Base-by-base conservation (phyloP, 2,888 invertebrate genomes). In the Clivina fossor region DNA sequence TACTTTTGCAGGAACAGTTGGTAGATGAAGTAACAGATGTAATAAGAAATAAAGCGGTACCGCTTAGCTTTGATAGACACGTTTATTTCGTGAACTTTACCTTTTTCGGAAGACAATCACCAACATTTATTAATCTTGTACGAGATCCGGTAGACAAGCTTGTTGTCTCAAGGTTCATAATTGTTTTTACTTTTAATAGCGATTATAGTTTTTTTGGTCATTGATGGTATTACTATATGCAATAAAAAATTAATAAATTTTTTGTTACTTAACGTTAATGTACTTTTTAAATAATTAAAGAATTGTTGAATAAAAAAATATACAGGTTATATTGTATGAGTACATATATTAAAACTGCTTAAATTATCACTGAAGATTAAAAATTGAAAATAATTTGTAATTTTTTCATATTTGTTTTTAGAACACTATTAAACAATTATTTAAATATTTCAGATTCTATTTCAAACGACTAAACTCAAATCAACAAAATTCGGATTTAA, bases 61-160 rank as follows among this genome's bases (percentile, higher is more conserved):
- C 82, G 15, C 67, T 82, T 58, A 79, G 79, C 63, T 82, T 83
- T 64, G 82, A 84, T 64, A 73, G 79, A 15, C 79, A 80, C 63
- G 72, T 81, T 1, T 78, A 79, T 64, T 84, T 82, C 65, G 69
- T 82, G 11, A 82, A 84, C 69, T 83, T 84, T 67, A 78, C 80
- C 2, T 66, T 72, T 32, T 81, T 76, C 62, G 80, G 77, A 26
- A 74, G 74, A 51, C 80, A 80, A 63, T 77, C 79, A 11, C 83
- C 83, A 2, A 78, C 78, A 11, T 83, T 78, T 67, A 74, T 84
- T 57, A 82, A 81, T 63, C 63, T 84, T 37, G 76, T 84, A 32
- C 73, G 83, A 61, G 78, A 84, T 65, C 84, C 84, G 0, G 69
- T 80, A 15, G 80, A 81, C 61, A 78, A 73, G 65, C 70, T 76